Evolutionary conservation across 2,797 vertebrate species (phyloP), one percentile per base, ranked within the genome.

Genomic region (Sarcophilus harrisii): DNA sequence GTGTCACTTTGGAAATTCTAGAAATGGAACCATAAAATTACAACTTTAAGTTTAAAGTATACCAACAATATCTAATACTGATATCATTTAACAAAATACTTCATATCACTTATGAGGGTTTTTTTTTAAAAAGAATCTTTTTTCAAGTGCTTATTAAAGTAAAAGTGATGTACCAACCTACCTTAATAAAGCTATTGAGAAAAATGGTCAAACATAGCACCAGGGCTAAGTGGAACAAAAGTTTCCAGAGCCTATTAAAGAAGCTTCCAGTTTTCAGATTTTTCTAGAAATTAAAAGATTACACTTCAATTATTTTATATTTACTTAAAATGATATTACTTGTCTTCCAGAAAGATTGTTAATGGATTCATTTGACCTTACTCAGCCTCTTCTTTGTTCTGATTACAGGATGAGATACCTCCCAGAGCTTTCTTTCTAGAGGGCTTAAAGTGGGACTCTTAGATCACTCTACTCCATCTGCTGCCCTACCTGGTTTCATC

Each of bases 111-210:
- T 81, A 27, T 81, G 73, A 81, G 24, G 21, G 45, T 9, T 49
- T 87, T 45, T 49, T 87, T 45, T 45, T 11, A 49, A 81, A 49
- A 81, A 81, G 0, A 81, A 45, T 81, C n/a, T 45, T 81, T 81
- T 16, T 81, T 81, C n/a, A 24, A 87, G 73, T 87, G 38, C 73
- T 45, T 87, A 21, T 4, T 0, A 90, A 93, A 49, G 27, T 94
- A 96, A 97, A 89, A 81, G 29, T 62, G n/a, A 96, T 97, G 95
- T 89, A 73, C 58, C 54, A 93, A 95, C 98, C 90, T 98, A 99
- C 99, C 99, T 99, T 99, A 96, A 99, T 98, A 92, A 99, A 97
- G 98, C 99, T 99, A 99, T 99, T 99, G 98, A 99, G 99, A 96
- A 98, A 96, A 90, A 99, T 93, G 90, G 99, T 99, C 98, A 99